Conservation (phyloP, 2,113 vertebrate genomes). For the Melierax canorus region DNA sequence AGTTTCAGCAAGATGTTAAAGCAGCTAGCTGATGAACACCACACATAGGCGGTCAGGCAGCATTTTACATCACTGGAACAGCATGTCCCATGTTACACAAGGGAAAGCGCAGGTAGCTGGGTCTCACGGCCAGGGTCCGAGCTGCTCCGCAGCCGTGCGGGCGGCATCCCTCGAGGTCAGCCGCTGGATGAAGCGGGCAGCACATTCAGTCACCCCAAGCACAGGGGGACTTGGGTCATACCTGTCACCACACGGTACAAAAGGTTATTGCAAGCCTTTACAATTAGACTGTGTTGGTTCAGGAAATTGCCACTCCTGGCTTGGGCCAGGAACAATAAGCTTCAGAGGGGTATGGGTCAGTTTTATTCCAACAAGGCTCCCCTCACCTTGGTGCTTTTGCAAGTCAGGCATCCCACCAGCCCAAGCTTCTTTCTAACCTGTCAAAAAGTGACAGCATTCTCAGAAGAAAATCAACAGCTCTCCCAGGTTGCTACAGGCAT, state of each 20-base stretch:
- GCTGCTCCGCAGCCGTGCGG: accelerated
- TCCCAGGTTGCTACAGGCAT: background rate
- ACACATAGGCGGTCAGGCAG: background rate
- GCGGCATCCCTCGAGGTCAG: background rate
- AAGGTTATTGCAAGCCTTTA: background rate
- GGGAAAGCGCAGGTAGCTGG: background rate
- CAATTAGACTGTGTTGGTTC: background rate
- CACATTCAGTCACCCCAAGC: too few relatives aligned
- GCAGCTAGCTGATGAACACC: background rate
- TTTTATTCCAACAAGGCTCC: background rate
- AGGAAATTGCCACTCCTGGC: background rate
- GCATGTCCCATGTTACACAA: accelerated
- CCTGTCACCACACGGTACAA: accelerated
- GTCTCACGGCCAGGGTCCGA: background rate
- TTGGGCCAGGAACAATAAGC: background rate
- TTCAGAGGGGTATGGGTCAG: background rate
- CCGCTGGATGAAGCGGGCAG: background rate
- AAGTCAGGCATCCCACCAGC: background rate
- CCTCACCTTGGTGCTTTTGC: background rate
- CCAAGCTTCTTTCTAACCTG: background rate
- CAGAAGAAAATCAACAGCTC: background rate
- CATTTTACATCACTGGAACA: background rate
- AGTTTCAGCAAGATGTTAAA: background rate
- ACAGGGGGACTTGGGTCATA: background rate
- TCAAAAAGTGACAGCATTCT: background rate